These are phyloP conservation scores for Telmatochromis brichardi DNA, from an alignment of 2,113 vertebrate species.

Conservation along the genomic window DNA sequence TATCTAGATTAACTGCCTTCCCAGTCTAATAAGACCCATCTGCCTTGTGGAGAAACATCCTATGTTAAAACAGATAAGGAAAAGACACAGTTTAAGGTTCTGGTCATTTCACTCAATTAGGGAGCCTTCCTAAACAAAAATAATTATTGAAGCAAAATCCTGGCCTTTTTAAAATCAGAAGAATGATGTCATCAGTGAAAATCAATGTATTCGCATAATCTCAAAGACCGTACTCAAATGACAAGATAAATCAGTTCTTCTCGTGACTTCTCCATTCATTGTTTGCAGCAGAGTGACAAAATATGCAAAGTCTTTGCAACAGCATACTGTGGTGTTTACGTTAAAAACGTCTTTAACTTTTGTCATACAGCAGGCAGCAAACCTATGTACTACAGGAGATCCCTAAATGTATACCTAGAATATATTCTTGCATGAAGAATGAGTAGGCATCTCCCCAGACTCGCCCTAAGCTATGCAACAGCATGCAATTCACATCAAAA, in stretches of 20 bases:
- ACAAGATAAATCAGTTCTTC: not conserved
- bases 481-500: conserved; percentile 24
- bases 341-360: not conserved
- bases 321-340: not conserved
- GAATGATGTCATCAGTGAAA: not conserved
- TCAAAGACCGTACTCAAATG: not conserved
- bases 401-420: not conserved
- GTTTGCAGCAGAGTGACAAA: not conserved
- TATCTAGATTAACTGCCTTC: not conserved
- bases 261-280: not conserved
- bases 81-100: not conserved
- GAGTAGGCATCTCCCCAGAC: not conserved
- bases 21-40: not conserved
- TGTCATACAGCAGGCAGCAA: not conserved
- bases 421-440: not conserved
- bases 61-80: not conserved
- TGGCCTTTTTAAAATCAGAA: not conserved
- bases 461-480: conserved; percentile 4
- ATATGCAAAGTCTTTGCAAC: not conserved
- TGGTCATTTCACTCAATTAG: not conserved
- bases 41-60: not conserved
- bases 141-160: not conserved
- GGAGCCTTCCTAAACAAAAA: not conserved
- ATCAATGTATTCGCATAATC: not conserved
- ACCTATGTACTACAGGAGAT: not conserved